Evolutionary conservation across 2,888 invertebrate species (phyloP).

Genomic region (Orthosia gothica): DNA sequence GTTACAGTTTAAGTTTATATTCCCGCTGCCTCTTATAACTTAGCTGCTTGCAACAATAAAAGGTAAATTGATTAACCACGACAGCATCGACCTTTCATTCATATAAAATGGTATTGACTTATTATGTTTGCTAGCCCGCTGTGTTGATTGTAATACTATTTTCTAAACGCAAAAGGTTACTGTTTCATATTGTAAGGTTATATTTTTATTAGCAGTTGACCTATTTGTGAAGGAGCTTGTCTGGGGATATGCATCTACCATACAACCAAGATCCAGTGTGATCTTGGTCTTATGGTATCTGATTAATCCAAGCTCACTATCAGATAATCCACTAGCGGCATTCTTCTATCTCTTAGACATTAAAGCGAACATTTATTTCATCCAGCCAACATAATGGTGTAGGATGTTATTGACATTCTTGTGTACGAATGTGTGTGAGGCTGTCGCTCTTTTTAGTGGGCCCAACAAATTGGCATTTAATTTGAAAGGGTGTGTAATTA

Average conservation of each 20-base stretch:
- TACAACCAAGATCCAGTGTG: no score
- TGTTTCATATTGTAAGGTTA: no score
- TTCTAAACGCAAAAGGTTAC: background rate
- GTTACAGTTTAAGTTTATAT: no score
- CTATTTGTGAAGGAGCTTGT: background rate
- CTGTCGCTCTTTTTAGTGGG: constrained; percentile 45
- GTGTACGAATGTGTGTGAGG: no score
- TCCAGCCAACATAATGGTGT: constrained; percentile 1
- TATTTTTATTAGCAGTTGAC: background rate
- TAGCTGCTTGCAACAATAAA: constrained; percentile 11
- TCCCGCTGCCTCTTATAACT: constrained; percentile 3
- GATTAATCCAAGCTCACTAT: background rate
- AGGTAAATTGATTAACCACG: constrained; percentile 43
- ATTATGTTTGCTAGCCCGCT: constrained; percentile 11
- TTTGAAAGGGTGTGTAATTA: constrained; percentile 62
- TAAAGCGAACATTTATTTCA: constrained; percentile 1
- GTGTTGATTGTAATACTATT: background rate
- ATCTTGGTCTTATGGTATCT: no score
- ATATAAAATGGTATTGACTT: constrained; percentile 36
- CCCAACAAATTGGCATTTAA: constrained; percentile 52
- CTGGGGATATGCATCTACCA: background rate
- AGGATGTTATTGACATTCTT: constrained; percentile 26
- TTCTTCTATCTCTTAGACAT: background rate
- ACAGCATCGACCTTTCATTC: constrained; percentile 14
- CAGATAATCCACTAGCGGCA: background rate